Percentiles rank a stretch among this genome's conserved stretches.
phyloP scores from a whole-genome alignment of 2,797 vertebrate genomes.

The Cuniculus paca region DNA sequence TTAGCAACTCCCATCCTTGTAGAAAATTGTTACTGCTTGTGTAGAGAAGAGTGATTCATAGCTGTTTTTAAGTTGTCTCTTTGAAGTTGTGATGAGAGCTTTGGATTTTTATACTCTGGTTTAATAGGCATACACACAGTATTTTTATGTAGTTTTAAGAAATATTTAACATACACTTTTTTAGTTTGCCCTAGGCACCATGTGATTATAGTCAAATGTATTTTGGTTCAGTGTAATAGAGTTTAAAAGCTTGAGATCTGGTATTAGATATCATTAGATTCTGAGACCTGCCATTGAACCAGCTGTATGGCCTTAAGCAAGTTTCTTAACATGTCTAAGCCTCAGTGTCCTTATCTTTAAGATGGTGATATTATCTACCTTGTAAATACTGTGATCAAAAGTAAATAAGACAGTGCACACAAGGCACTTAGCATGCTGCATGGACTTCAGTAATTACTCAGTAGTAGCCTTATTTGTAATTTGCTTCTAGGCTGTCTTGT shows the following conservation, averaged over 20 bases:
- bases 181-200: not conserved
- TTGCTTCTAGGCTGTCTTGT: not conserved
- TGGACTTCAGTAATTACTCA: not conserved
- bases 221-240: constrained; percentile 22
- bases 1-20: not conserved
- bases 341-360: constrained; percentile 27
- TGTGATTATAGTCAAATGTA: not conserved
- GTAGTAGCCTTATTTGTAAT: not conserved
- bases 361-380: not conserved
- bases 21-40: not conserved
- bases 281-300: not conserved
- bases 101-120: not conserved
- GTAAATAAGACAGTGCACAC: not conserved
- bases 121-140: not conserved
- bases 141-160: constrained; percentile 26
- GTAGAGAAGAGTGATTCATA: not conserved
- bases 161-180: constrained; percentile 21
- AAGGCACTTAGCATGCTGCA: not conserved
- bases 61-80: constrained; percentile 1
- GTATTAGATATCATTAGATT: not conserved
- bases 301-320: not conserved
- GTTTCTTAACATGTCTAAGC: constrained; percentile 32
- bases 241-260: not conserved
- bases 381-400: not conserved
- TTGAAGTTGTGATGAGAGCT: not conserved